Percentiles rank a stretch among this genome's conserved stretches.
These are phyloP conservation scores for Botrylloides violaceus DNA, from an alignment of 23 tunicate genomes.

Conservation along the genomic window DNA sequence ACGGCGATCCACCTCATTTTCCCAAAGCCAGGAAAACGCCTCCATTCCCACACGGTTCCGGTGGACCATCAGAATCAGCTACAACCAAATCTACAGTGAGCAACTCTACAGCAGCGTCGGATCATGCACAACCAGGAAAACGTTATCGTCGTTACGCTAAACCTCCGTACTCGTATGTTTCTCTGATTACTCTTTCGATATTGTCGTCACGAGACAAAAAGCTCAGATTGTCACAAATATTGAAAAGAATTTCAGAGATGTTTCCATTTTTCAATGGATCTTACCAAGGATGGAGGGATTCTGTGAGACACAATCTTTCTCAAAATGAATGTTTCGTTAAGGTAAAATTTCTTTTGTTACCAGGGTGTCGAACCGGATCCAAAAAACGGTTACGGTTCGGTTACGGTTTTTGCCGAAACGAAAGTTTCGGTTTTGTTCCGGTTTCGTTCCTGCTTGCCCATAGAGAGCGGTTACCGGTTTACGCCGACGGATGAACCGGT, in stretches of 20 bases:
- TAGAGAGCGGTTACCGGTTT: too few relatives aligned
- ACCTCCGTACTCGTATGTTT: conserved; percentile 95
- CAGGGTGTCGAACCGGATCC: too few relatives aligned
- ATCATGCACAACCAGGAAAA: conserved; percentile 24
- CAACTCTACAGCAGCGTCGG: conserved; percentile 1
- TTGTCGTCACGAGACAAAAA: conserved; percentile 84
- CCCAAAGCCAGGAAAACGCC: not conserved
- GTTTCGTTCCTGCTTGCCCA: too few relatives aligned
- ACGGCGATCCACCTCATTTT: not conserved
- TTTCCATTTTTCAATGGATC: conserved; percentile 93
- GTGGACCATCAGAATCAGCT: not conserved
- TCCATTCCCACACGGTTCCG: not conserved
- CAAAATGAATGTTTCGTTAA: conserved; percentile 94
- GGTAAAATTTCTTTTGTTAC: too few relatives aligned
- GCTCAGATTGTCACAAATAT: conserved; percentile 73
- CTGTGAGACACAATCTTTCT: conserved; percentile 91
- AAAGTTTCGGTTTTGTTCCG: too few relatives aligned
- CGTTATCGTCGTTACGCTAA: conserved; percentile 89
- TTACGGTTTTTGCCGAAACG: too few relatives aligned
- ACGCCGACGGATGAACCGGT: too few relatives aligned
- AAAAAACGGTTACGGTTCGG: too few relatives aligned
- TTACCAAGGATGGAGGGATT: conserved; percentile 98
- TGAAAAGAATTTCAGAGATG: conserved; percentile 89
- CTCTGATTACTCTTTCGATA: conserved; percentile 86
- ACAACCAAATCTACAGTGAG: not conserved